Base-by-base conservation (phyloP, 1,140 invertebrate species). In the Drosophila arawakana region DNA sequence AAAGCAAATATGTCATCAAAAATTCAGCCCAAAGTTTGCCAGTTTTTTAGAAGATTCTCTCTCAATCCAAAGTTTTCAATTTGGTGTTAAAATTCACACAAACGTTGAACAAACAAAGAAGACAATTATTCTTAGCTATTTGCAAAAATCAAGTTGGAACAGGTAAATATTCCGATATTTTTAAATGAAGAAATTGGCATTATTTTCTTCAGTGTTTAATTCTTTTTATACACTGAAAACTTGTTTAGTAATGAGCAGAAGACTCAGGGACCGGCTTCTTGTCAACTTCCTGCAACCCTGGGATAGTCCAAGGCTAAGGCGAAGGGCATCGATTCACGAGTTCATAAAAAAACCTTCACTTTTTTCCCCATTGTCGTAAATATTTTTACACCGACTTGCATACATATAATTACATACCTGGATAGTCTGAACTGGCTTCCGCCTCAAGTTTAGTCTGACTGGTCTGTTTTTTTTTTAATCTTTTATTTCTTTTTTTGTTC, bases 241-340 rank as follows among this genome's bases (percentile, higher is more conserved):
- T 78, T 72, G 81, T 84, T 73, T 11, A 39, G 43, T 65, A 76
- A 68, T 59, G 69, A 49, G 15, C 60, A 49, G 65, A 73, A 76
- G 73, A 67, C 61, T 66, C 43, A 9, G 50, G 58, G 44, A 37
- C 55, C 13, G 35, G 46, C 46, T 35, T 46, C 21, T 34, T 3
- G 52, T 62, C 58, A 47, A 85, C 81, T 85, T 85, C 81, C 81
- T 85, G 81, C 60, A 69, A 74, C 81, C 81, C 74, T 84, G 81
- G 66, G 63, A 50, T 71, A 44, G 62, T 41, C 47, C 70, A 81
- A 85, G 44, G 76, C 80, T 71, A 78, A 78, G 80, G 76, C 80
- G 74, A 81, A 83, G 80, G 81, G 78, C 80, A 81, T 35, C 41
- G 11, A 78, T 67, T 15, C 13, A 7, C 35, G 35, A 44, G 57